Evolutionary conservation across 1,140 invertebrate genomes (phyloP), one percentile per base, ranked within the genome.

Genomic region (Caenorhabditis tropicalis): DNA sequence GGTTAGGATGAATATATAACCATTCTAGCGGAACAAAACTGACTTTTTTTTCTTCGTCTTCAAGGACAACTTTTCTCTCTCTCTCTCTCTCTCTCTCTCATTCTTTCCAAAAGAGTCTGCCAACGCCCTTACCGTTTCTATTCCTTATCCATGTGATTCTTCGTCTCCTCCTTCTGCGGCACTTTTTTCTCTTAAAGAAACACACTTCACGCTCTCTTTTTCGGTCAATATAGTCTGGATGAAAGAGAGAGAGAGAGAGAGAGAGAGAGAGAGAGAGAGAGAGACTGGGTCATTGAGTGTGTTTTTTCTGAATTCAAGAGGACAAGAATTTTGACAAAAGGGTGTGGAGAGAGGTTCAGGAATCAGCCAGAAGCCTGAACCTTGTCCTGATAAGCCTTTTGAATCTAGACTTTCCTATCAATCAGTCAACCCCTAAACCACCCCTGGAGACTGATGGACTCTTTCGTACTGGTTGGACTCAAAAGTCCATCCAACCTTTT

Each of bases 21-120:
- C 31, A 65, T 65, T 65, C 58, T 65, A 65, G 58, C 58, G 58
- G 58, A 65, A 65, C 58, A 33, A 65, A 65, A 65, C 21, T 27
- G 10, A 36, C n/a, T 27, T 12, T 65, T 33, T 9, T n/a, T 65
- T 24, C 21, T 6, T 36, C 19, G 4, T n/a, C 24, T 21, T 65
- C 58, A 65, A 65, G 58, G 58, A 65, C 58, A 65, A 65, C 58
- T 27, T n/a, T 12, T 46, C 56, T 29, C 56, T n/a, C 24, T 29
- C 56, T 7, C 53, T 58, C 21, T 9, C 4, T n/a, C 4, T 6
- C 5, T 10, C n/a, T 5, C 24, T 4, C 24, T 27, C 53, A n/a
- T 6, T 58, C 7, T 24, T 24, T 58, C 24, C 24, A 58, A 58
- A n/a, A 5, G 7, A 36, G 36, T 6, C 16, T 5, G 49, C 6